Evolutionary conservation across 2,113 vertebrate species (phyloP), one percentile per base, ranked within the genome.

Genomic region (Chaenocephalus aceratus): DNA sequence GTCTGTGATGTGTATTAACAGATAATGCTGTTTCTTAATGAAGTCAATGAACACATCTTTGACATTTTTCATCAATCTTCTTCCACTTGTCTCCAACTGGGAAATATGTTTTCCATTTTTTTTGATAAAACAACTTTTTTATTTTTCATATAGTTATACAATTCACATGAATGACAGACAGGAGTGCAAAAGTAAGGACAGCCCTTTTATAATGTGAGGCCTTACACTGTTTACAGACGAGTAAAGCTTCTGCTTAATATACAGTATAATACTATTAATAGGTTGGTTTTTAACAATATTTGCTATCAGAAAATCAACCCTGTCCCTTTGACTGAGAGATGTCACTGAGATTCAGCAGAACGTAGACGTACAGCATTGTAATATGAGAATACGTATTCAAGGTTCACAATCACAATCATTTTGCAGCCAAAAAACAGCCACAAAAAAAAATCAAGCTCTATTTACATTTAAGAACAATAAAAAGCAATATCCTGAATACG

Each of bases 81-180:
- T 11, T 52, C 23, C 10, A 41, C 13, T 23, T 15, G 21, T 46
- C 41, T 64, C 5, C 8, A 57, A n/a, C 1, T 30, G 4, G 14
- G 49, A 64, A 36, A 65, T 45, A 36, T 6, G 12, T 51, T 36
- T 2, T n/a, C 72, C 12, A 41, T 36, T 45, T 21, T 6, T 21
- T 51, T 59, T 34, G 54, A 3, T 64, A 48, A 45, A n/a, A 69
- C 16, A 57, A 15, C 0, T 46, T 58, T 73, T 84, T 54, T 6
- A 53, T 60, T 49, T 51, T 61, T 45, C 8, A 48, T 72, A 13
- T 83, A n/a, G 45, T 72, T 58, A 62, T 76, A 72, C 54, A 80
- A 53, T 72, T 36, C 41, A 83, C 72, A 75, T 61, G 41, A 71
- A 64, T 67, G 71, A 65, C 56, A 83, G 73, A 86, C 70, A 2